Evolutionary conservation across 2,113 vertebrate genomes (phyloP).

Genomic region (cat (Felis catus)): F.catus_Fca126_mat1.0 CM031417.1:37552501-37553000

Average conservation of each 20-base stretch:
- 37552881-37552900: not conserved
- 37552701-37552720: not conserved
- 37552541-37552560: not conserved
- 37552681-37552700: constrained; percentile 17
- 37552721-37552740: not conserved
- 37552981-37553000: not conserved
- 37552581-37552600: constrained; percentile 45
- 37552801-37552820: not conserved
- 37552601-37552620: not conserved
- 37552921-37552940: not conserved
- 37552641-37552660: not conserved
- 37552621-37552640: not conserved
- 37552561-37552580: constrained; percentile 4
- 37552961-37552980: not conserved
- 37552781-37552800: not conserved
- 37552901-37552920: not conserved
- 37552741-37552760: accelerated
- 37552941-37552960: not conserved
- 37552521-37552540: not conserved
- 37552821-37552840: not conserved
- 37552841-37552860: no score
- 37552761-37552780: not conserved
- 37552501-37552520: not conserved
- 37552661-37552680: not conserved
- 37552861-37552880: not conserved